Evolutionary conservation across 2,888 invertebrate genomes (phyloP).

Genomic region (Euphydryas editha): DNA sequence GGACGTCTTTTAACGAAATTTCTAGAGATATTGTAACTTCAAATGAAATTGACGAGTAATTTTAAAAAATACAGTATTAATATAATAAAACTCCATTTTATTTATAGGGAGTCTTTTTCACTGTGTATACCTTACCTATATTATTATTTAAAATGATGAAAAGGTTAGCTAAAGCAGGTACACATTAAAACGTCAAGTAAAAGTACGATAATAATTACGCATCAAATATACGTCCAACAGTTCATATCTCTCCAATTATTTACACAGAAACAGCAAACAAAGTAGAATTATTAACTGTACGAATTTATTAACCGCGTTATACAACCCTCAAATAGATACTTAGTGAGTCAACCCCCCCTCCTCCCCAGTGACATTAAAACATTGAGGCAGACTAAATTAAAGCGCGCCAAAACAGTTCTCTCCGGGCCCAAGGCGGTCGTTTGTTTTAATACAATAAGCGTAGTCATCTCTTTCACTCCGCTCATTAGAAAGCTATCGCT

Average conservation of each 20-base stretch:
- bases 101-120: no score
- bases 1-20: no score
- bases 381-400: conserved; percentile 82
- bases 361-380: conserved; percentile 77
- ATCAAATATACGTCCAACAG: conserved; percentile 19
- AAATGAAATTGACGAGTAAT: no score
- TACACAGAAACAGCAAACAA: conserved; percentile 52
- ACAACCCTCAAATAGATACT: conserved; percentile 81
- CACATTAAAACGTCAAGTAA: no score
- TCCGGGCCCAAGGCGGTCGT: conserved; percentile 80
- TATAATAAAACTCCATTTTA: no score
- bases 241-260: conserved; percentile 44
- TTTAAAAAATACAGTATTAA: no score
- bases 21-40: no score
- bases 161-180: no score
- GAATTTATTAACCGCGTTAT: conserved; percentile 76
- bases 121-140: no score
- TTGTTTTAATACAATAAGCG: conserved; percentile 83
- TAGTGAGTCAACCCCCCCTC: conserved; percentile 57
- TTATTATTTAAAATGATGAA: background rate
- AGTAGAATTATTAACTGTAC: conserved; percentile 70
- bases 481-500: conserved; percentile 54
- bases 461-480: conserved; percentile 69
- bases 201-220: background rate
- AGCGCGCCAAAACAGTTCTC: conserved; percentile 81